A percentile compares a stretch with the other conserved stretches of the same genome.
Conservation (phyloP, 2,113 vertebrate species). For the Micronycteris hirsuta region DNA sequence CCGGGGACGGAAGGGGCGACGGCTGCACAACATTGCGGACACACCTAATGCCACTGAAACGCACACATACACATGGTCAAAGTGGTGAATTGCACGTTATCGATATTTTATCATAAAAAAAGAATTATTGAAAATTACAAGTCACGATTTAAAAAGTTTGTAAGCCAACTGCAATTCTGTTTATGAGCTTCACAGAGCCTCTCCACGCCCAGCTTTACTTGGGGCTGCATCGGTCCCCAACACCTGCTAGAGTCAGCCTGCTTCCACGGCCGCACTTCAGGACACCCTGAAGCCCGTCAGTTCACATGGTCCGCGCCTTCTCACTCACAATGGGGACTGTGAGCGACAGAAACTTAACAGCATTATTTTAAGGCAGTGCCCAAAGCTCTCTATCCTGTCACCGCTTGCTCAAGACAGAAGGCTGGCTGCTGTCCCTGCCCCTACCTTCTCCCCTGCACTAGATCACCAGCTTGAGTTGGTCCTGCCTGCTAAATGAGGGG, state of each 20-base stretch:
- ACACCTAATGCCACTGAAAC: too few species aligned
- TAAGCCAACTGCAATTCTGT: neutral
- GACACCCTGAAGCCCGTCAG: neutral
- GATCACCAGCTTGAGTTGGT: neutral
- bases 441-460: too few species aligned
- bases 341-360: neutral
- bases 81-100: neutral
- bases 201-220: fast-evolving
- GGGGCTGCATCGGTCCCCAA: neutral
- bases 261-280: neutral
- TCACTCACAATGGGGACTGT: neutral
- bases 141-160: neutral
- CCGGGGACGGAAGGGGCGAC: neutral
- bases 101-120: neutral
- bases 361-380: neutral
- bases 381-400: neutral
- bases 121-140: neutral
- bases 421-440: neutral
- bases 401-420: neutral
- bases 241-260: neutral
- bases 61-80: neutral
- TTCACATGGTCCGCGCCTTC: neutral
- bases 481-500: neutral
- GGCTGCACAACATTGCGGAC: neutral
- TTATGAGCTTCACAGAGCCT: neutral